A percentile compares a stretch with the other conserved stretches of the same genome.
These are phyloP conservation scores for Lanistes nyassanus DNA, from an alignment of 1,140 invertebrate species.

Conservation along the genomic window DNA sequence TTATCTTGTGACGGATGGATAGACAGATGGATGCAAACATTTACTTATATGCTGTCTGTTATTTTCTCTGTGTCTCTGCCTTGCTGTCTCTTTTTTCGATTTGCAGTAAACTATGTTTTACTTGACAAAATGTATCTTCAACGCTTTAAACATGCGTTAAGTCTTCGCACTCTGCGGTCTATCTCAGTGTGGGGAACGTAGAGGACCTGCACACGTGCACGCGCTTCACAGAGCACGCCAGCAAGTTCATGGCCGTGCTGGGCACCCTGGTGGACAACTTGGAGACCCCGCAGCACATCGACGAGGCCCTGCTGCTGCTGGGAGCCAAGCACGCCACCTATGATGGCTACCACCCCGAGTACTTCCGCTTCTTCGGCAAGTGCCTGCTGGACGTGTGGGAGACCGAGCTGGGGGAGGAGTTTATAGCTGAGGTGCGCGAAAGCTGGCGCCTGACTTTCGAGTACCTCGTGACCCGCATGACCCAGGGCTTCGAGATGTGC, in stretches of 20 bases:
- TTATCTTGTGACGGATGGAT: too few species aligned
- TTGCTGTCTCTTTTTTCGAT: too few species aligned
- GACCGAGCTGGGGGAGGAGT: slow-evolving; percentile 47
- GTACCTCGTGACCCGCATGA: slow-evolving; percentile 44
- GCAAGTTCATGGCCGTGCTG: slow-evolving; percentile 48
- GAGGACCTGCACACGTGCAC: slow-evolving; percentile 31
- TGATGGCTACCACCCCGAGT: slow-evolving; percentile 42
- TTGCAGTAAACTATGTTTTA: too few species aligned
- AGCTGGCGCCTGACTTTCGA: slow-evolving; percentile 43
- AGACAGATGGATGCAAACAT: too few species aligned
- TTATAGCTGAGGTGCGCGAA: slow-evolving; percentile 48
- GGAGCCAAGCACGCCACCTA: slow-evolving; percentile 51
- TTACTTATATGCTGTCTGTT: too few species aligned
- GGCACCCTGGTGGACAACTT: slow-evolving; percentile 48
- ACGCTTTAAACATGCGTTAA: too few species aligned
- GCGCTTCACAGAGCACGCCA: slow-evolving; percentile 42
- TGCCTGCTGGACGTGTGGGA: slow-evolving; percentile 52
- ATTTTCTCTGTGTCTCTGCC: too few species aligned
- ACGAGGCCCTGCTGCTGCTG: slow-evolving; percentile 43
- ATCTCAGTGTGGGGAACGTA: slow-evolving; percentile 35
- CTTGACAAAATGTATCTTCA: too few species aligned
- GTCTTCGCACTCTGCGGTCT: too few species aligned
- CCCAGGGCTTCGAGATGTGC: slow-evolving; percentile 48
- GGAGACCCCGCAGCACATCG: slow-evolving; percentile 37
- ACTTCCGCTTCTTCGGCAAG: slow-evolving; percentile 49